A percentile compares a stretch with the other conserved stretches of the same genome.
phyloP scores from a whole-genome alignment of 2,113 vertebrate genomes.

The Meriones unguiculatus region DNA sequence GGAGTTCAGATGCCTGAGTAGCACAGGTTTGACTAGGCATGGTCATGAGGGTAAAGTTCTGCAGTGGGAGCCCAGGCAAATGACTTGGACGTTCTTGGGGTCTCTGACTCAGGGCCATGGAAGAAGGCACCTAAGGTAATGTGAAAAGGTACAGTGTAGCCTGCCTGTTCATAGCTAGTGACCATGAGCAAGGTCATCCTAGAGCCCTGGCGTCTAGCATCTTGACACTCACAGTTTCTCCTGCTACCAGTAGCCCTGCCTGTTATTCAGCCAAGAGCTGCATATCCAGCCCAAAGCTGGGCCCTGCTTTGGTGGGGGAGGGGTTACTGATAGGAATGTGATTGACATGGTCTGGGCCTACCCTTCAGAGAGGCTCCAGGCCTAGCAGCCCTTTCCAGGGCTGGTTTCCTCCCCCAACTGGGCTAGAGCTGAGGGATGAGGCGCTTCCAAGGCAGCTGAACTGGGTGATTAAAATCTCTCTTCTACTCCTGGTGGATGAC shows the following conservation, averaged over 20 bases:
- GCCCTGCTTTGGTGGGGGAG: not conserved
- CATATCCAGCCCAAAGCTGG: not conserved
- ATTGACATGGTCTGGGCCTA: not conserved
- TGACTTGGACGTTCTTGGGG: not conserved
- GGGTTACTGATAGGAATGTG: constrained; percentile 25
- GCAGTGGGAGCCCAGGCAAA: not conserved
- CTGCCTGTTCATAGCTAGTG: not conserved
- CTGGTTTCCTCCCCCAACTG: constrained; percentile 31
- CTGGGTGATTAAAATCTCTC: constrained; percentile 76
- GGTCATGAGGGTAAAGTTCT: not conserved
- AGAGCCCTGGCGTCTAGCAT: not conserved
- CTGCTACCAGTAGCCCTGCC: not conserved
- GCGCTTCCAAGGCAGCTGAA: constrained; percentile 53
- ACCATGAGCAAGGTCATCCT: not conserved
- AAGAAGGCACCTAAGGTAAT: not conserved
- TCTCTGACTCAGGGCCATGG: not conserved
- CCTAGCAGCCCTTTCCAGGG: constrained; percentile 25
- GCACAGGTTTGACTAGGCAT: not conserved
- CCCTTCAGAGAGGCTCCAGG: constrained; percentile 33
- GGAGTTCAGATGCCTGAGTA: not conserved
- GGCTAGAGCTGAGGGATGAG: not conserved
- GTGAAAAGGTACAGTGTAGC: not conserved
- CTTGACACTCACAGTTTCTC: not conserved
- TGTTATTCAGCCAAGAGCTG: not conserved
- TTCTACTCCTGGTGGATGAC: constrained; percentile 61